Percentiles rank a stretch among this genome's conserved stretches.
Evolutionary conservation across 2,113 vertebrate genomes (phyloP).

Genomic region (Dipodomys merriami): DNA sequence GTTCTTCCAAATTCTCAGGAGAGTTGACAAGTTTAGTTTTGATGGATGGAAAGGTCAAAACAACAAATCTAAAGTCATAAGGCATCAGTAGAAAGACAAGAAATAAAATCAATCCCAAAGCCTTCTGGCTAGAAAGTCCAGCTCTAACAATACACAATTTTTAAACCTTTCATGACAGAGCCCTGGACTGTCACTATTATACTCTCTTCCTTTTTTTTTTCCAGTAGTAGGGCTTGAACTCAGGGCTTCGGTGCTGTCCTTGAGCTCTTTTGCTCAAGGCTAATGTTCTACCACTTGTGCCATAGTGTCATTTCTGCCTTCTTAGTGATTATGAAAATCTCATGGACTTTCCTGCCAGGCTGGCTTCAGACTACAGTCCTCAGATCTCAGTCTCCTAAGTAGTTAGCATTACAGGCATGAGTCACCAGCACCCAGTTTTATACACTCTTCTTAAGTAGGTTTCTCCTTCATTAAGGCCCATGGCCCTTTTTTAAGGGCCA

Average conservation of each 20-base stretch:
- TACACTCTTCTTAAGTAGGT: background rate
- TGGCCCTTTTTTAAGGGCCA: background rate
- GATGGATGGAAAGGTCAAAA: conserved; percentile 47
- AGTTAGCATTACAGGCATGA: too few relatives aligned
- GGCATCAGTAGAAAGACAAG: background rate
- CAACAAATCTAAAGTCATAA: background rate
- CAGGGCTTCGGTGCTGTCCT: too few relatives aligned
- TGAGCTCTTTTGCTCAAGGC: too few relatives aligned
- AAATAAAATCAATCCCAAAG: background rate
- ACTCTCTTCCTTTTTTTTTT: background rate
- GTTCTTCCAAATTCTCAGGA: background rate
- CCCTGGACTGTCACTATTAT: background rate
- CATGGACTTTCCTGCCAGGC: too few relatives aligned
- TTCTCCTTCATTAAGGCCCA: background rate
- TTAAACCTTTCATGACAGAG: background rate
- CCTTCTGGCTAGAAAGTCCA: background rate
- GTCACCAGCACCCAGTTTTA: too few relatives aligned
- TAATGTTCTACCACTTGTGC: too few relatives aligned
- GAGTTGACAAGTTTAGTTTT: background rate
- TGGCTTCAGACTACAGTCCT: too few relatives aligned
- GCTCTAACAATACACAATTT: background rate
- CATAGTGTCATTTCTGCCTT: too few relatives aligned
- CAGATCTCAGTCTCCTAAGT: too few relatives aligned
- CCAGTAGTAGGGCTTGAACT: too few relatives aligned
- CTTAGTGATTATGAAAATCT: too few relatives aligned